phyloP scores from a whole-genome alignment of 2,888 invertebrate species.

The Emmelina monodactyla region DNA sequence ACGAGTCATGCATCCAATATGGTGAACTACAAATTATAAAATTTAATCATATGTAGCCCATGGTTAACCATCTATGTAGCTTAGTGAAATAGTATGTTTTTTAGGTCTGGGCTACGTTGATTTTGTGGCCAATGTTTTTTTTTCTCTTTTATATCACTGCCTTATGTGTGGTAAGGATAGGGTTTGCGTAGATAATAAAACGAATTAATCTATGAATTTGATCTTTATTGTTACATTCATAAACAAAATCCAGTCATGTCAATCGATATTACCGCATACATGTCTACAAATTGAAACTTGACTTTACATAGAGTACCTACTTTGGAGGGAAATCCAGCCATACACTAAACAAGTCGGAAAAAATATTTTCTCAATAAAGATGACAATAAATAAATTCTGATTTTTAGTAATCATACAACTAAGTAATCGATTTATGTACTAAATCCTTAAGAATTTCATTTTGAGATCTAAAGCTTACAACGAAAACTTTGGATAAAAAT shows the following conservation, averaged over 20 bases:
- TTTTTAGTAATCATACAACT: constrained; percentile 49
- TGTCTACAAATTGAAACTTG: too few relatives aligned
- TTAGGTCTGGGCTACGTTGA: too few relatives aligned
- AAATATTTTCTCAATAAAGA: constrained; percentile 46
- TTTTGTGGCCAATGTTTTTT: background rate
- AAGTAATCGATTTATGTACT: constrained; percentile 28
- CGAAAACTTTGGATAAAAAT: constrained; percentile 63
- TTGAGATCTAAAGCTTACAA: constrained; percentile 62
- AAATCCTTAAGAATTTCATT: constrained; percentile 46
- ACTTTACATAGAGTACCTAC: constrained; percentile 32
- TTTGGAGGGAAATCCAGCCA: constrained; percentile 57
- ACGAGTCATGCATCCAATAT: too few relatives aligned
- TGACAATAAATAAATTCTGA: constrained; percentile 59
- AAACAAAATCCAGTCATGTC: constrained; percentile 57
- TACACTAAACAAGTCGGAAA: constrained; percentile 20
- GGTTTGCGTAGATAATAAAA: constrained; percentile 19
- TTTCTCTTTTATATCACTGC: constrained; percentile 6
- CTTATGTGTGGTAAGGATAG: constrained; percentile 3
- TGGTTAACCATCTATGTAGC: too few relatives aligned
- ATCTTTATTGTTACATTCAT: constrained; percentile 58
- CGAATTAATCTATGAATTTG: constrained; percentile 25
- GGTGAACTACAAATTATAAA: too few relatives aligned
- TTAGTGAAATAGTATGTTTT: too few relatives aligned
- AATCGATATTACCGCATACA: too few relatives aligned
- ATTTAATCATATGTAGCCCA: too few relatives aligned